Evolutionary conservation across 1,140 invertebrate species (phyloP), one percentile per base, ranked within the genome.

Genomic region (Drosophila albomicans): DNA sequence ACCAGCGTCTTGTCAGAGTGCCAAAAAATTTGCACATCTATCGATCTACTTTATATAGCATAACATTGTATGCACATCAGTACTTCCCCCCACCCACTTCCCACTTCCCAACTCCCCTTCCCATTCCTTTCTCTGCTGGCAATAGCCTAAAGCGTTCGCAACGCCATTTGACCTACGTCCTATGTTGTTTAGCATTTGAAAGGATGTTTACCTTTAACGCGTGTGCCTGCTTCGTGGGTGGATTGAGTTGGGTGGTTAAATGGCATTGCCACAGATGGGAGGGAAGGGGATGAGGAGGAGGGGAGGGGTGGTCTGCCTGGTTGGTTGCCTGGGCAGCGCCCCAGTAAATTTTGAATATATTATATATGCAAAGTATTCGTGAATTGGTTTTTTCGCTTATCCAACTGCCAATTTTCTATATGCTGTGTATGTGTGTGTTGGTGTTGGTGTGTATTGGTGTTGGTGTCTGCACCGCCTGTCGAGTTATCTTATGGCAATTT

Each of bases 381-480:
- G 90, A 91, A 91, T 91, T 91, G 89, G 89, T 91, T 91, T 91
- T 86, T 91, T 91, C 82, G 90, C 80, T 91, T 89, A 91, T 91
- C 89, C 89, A 91, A 87, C 79, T 91, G 85, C 90, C 89, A 91
- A 91, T 91, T 91, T 91, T 91, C 85, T 89, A 88, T 85, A 84
- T 73, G 73, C 73, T 69, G 61, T 48, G 51, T 48, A 16, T 54
- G 45, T 63, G 57, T 59, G 7, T 41, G 15, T 15, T 0, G 0
- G 46, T 61, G 67, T 73, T 38, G 73, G 15, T 68, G 61, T 51
- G 59, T 66, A 59, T 46, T 65, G 71, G 71, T 66, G 56, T 70
- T 32, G 54, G 43, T 75, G 58, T 56, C 56, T 73, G 64, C 63
- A 69, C 79, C 79, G 82, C 77, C 82, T 87, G 82, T 82, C 82